Base-by-base conservation (phyloP, 2,797 vertebrate species). In the Heliangelus exortis region DNA sequence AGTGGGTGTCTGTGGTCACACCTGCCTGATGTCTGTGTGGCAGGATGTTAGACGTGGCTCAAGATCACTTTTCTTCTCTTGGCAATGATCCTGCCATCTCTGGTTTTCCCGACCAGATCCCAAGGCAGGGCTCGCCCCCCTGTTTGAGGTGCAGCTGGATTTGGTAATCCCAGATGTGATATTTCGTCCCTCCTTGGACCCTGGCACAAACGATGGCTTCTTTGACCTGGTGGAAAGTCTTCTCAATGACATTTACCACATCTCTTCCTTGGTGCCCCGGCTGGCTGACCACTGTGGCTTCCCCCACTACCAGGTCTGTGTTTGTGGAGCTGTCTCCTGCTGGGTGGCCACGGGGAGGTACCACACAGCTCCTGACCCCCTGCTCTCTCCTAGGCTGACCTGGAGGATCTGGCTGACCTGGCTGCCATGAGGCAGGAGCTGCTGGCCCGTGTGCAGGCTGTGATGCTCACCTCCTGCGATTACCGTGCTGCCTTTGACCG, bases 61-160 rank as follows among this genome's bases (percentile, higher is more conserved):
- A 7, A 6, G 51, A 26, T 45, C 3, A 15, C 53, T 85, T 61
- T 67, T 68, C 28, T 63, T 22, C 7, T 31, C 26, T 66, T 59
- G 23, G 8, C 22, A 59, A 45, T 15, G 10, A 18, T 10, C 28
- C 29, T 28, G 59, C 12, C 15, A 4, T 57, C 31, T 58, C 41
- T 3, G 5, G 71, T 90, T 26, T 84, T 69, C 45, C 82, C 89
- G 76, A 23, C 15, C 96, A 99, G 99, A 99, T 88, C 91, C 97
- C 69, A 97, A 95, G 75, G 92, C 97, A 22, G 98, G 85, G 5
- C 72, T 98, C 1, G 81, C 98, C 5, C 99, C 99, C 3, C 93
- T 99, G 13, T 99, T 99, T 96, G 98, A 99, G 96, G 98, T 97
- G 53, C 98, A 98, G 71, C 93, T 99, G 95, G 98, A 98, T 67